phyloP scores from a whole-genome alignment of 2,888 invertebrate genomes.

The Drosophila affinis region DNA sequence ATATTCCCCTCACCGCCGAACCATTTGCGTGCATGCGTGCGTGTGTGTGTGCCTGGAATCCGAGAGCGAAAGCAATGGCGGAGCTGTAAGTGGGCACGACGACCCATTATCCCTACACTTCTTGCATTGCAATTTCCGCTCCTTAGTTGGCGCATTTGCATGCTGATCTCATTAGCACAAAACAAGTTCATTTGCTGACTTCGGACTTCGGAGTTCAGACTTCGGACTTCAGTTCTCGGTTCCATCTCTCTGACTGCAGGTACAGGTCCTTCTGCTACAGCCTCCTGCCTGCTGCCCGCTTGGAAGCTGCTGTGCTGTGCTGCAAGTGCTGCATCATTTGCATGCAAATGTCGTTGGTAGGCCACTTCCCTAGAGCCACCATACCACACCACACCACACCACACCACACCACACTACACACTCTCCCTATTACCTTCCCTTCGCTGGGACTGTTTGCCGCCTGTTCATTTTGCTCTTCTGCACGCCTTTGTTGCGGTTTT shows the following conservation, averaged over 20 bases:
- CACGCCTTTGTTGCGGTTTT: conserved; percentile 73
- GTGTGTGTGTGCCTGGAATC: conserved; percentile 31
- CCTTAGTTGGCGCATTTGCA: conserved; percentile 64
- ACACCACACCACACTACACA: too few relatives aligned
- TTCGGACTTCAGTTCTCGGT: neutral
- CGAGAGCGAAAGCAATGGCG: conserved; percentile 24
- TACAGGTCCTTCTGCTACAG: neutral
- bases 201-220: neutral
- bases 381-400: neutral
- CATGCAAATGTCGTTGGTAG: conserved; percentile 78
- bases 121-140: conserved; percentile 69
- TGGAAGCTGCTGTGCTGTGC: conserved; percentile 33
- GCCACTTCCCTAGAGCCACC: conserved; percentile 19
- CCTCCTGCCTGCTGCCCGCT: neutral
- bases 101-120: conserved; percentile 64
- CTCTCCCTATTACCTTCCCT: neutral
- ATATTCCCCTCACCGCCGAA: conserved; percentile 18
- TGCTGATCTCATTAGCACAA: conserved; percentile 77
- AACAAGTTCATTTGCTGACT: conserved; percentile 68
- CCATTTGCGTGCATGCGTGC: conserved; percentile 4
- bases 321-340: conserved; percentile 68
- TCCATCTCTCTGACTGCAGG: neutral
- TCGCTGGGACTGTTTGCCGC: conserved; percentile 14
- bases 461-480: conserved; percentile 68
- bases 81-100: conserved; percentile 32